phyloP scores from a whole-genome alignment of 2,888 invertebrate genomes.

The Tachina grossa region DNA sequence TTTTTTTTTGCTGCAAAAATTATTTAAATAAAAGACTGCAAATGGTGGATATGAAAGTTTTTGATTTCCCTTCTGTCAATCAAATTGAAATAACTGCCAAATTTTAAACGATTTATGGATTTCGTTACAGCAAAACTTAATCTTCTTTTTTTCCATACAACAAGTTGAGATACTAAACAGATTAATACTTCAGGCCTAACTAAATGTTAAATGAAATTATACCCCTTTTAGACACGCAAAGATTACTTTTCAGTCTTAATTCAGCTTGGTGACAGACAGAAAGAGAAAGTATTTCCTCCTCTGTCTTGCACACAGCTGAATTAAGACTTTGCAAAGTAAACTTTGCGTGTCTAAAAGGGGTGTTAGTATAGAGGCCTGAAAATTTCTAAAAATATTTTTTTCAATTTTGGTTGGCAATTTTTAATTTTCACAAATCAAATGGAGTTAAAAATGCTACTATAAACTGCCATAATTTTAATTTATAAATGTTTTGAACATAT shows the following conservation, averaged over 20 bases:
- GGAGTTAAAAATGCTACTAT: neutral
- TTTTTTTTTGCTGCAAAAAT: slow-evolving; percentile 3
- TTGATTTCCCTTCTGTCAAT: slow-evolving; percentile 37
- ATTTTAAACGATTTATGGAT: slow-evolving; percentile 10
- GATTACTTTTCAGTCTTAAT: too few species aligned
- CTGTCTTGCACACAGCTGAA: too few species aligned
- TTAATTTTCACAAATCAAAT: slow-evolving; percentile 4
- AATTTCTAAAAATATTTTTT: slow-evolving; percentile 7
- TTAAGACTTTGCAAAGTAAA: too few species aligned
- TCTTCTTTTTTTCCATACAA: neutral
- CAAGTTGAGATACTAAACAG: neutral
- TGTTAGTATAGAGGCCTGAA: neutral
- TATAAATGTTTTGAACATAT: slow-evolving; percentile 24
- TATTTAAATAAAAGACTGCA: neutral
- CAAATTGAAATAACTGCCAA: neutral
- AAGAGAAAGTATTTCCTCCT: too few species aligned
- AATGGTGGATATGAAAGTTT: slow-evolving; percentile 3
- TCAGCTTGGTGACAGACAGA: too few species aligned
- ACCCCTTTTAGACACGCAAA: too few species aligned
- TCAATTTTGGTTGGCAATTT: slow-evolving; percentile 16
- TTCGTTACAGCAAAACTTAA: neutral
- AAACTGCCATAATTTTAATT: neutral
- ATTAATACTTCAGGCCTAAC: neutral
- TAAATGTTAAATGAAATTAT: slow-evolving; percentile 33
- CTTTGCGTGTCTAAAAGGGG: too few species aligned